Evolutionary conservation across 2,888 invertebrate genomes (phyloP), one percentile per base, ranked within the genome.

Genomic region (Epirrhoe alternata): DNA sequence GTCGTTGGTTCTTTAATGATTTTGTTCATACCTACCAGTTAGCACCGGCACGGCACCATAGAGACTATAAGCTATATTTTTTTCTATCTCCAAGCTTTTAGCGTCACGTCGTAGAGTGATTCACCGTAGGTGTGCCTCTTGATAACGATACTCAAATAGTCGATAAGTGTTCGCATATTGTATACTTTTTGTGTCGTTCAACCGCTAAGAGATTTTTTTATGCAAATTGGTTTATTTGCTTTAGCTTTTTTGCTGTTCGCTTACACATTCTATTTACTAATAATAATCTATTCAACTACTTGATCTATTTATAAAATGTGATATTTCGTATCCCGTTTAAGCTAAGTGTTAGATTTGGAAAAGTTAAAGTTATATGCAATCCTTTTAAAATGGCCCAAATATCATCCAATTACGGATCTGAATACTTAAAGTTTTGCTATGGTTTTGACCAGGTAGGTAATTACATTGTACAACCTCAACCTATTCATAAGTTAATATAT

Each of bases 81-180:
- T 10, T 42, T 42, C 38, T 47, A 17, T 61, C 56, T 63, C 52
- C 14, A 8, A 42, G 56, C 45, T 57, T 57, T 45, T 59, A 64
- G 45, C 59, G 53, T 61, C 70, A 67, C 65, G 63, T 72, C 53
- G 53, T 64, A n/a, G 45, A 51, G 72, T 80, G 81, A 81, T 71
- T 80, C 80, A 79, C 66, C 74, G 75, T 69, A 73, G 70, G 71
- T 74, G 73, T 76, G 73, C 74, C 74, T 72, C 68, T 68, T 73
- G 75, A 75, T 75, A 77, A 72, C 71, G 68, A 72, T 77, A 77
- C 75, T 78, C 70, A 74, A 77, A 80, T 75, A 77, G 77, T 77
- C 77, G 75, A 77, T 75, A 75, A 77, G 71, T 75, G 69, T 66
- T 74, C 76, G 74, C 74, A 77, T 72, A 66, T 58, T 62, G 68